Conservation (phyloP, 2,113 vertebrate genomes). For the Istiophorus platypterus region DNA sequence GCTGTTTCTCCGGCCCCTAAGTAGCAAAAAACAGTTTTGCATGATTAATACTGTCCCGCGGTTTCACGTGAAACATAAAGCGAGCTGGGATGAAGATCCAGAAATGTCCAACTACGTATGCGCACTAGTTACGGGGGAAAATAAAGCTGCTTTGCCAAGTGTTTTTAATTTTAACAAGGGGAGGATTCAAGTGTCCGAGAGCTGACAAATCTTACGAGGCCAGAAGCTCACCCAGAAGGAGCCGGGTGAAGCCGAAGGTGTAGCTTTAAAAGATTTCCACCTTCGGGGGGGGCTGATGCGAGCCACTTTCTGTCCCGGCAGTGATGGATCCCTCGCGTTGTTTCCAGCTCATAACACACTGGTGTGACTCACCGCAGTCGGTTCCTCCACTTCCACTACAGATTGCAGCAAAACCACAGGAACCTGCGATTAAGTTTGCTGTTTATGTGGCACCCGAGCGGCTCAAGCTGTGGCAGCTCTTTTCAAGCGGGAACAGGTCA, state of each 20-base stretch:
- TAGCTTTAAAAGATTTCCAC: not conserved
- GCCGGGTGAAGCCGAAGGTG: not conserved
- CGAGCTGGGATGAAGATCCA: too few species aligned
- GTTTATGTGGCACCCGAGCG: constrained; percentile 16
- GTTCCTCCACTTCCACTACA: not conserved
- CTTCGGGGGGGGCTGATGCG: not conserved
- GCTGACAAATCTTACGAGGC: not conserved
- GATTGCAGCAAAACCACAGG: constrained; percentile 13
- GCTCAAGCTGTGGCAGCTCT: not conserved
- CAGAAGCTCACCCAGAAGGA: too few species aligned
- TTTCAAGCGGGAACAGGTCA: not conserved
- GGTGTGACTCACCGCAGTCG: not conserved
- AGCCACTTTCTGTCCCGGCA: not conserved
- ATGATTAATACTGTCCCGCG: not conserved
- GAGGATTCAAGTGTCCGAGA: not conserved
- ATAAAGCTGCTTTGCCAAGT: not conserved
- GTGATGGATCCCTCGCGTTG: not conserved
- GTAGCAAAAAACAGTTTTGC: not conserved
- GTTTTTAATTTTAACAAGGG: not conserved
- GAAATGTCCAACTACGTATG: not conserved
- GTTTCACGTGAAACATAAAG: too few species aligned
- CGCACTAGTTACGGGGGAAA: not conserved
- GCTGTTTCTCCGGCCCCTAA: not conserved
- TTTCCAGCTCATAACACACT: not conserved
- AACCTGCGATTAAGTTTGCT: not conserved